Base-by-base conservation (phyloP, 2,888 invertebrate species). In the Drosophila ochracea region DNA sequence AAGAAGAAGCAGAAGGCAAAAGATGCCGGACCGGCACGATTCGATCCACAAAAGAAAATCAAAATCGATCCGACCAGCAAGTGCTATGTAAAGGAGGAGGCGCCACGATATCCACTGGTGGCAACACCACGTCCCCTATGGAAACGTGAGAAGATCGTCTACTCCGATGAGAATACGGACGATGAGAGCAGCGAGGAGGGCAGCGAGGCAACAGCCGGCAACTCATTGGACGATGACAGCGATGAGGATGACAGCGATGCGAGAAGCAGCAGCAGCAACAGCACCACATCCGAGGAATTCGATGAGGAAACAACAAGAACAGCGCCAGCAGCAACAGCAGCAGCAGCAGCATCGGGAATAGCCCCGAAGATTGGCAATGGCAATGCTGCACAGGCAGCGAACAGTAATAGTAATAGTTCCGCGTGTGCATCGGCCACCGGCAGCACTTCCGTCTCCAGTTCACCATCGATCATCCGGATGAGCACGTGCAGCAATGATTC, bases 401-500 rank as follows among this genome's bases (percentile, higher is more conserved):
- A 16, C 35, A 49, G 37, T n/a, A 53, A 25, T 6, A 57, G 41
- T 31, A 58, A 39, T n/a, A 54, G 16, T 19, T 30, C 59, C 16
- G 65, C 66, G 39, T 68, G 63, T 28, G 53, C 58, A 3, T 61
- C 69, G 13, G 57, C 63, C 10, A 52, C 76, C 61, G 67, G 65
- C 41, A 37, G 43, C 11, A 52, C 49, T 1, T 79, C 78, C 11
- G 66, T 74, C 39, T 78, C 84, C 53, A 71, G 79, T 35, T 91
- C 89, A 30, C 91, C 91, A n/a, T 82, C 92, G 21, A 92, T 92
- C 57, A 94, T 95, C 82, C 94, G 95, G 87, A 94, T 95, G 93
- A 94, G 95, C 90, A 97, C 96, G 74, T 96, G 96, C 89, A 97
- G 97, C 87, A 96, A 96, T 93, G 97, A 97, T 94, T 97, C 97